Percentiles rank a stretch among this genome's conserved stretches.
Conservation (phyloP, 2,113 vertebrate species). For the Atractosteus spatula region DNA sequence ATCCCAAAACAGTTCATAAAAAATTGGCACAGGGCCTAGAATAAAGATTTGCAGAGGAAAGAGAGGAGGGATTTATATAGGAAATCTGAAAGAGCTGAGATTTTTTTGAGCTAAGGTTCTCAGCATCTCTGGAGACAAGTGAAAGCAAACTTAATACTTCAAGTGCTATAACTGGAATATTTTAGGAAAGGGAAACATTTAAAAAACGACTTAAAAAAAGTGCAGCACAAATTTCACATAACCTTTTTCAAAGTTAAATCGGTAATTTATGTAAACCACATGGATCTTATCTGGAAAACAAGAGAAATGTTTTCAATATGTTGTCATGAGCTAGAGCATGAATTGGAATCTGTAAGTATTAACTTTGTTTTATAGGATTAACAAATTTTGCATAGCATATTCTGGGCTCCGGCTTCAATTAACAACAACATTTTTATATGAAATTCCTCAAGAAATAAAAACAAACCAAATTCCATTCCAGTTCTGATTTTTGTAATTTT, state of each 20-base stretch:
- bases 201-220: neutral
- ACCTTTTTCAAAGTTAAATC: too few relatives aligned
- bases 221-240: too few relatives aligned
- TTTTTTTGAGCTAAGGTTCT: neutral
- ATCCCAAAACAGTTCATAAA: conserved; percentile 54
- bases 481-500: neutral
- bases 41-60: conserved; percentile 50
- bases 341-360: too few relatives aligned
- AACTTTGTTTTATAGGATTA: too few relatives aligned
- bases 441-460: too few relatives aligned
- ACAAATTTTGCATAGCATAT: neutral
- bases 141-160: neutral
- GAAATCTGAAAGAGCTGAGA: conserved; percentile 42
- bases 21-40: conserved; percentile 39
- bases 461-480: neutral
- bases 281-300: too few relatives aligned
- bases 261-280: too few relatives aligned
- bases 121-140: neutral
- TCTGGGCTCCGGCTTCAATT: neutral
- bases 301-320: neutral
- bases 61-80: conserved; percentile 51
- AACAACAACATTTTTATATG: too few relatives aligned
- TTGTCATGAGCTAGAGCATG: too few relatives aligned
- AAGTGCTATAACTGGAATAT: neutral
- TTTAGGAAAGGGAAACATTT: neutral